Conservation (phyloP, 2,888 invertebrate species). For the Dynastes maya region DNA sequence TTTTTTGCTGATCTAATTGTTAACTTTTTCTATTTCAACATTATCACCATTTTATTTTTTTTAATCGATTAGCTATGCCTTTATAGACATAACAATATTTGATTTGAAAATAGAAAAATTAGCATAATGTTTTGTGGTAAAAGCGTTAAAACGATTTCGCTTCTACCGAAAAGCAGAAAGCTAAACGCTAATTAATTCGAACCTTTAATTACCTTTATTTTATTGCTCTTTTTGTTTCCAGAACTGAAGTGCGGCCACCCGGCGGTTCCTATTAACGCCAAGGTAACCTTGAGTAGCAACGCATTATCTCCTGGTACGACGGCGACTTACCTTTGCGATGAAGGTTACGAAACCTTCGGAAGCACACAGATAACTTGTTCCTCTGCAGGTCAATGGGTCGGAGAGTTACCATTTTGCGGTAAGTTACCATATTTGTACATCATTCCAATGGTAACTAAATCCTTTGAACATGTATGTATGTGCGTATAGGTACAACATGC, state of each 20-base stretch:
- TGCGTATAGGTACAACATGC: neutral
- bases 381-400: conserved; percentile 83
- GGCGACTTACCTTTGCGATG: conserved; percentile 88
- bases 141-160: neutral
- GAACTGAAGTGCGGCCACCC: conserved; percentile 82
- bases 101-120: too few species aligned
- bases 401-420: conserved; percentile 90
- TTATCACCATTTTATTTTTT: too few species aligned
- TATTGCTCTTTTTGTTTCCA: conserved; percentile 34
- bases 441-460: neutral
- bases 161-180: too few species aligned
- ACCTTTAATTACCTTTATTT: conserved; percentile 1
- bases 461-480: neutral
- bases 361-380: conserved; percentile 81
- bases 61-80: too few species aligned
- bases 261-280: conserved; percentile 87
- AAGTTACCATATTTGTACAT: conserved; percentile 64
- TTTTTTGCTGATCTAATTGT: too few species aligned
- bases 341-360: conserved; percentile 91
- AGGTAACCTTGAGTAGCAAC: conserved; percentile 77
- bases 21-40: too few species aligned
- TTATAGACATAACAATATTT: too few species aligned
- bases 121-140: neutral
- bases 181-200: neutral
- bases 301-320: conserved; percentile 74